Percentiles rank a stretch among this genome's conserved stretches.
Conservation (phyloP, 23 tunicate species). For the Ascidia mentula region DNA sequence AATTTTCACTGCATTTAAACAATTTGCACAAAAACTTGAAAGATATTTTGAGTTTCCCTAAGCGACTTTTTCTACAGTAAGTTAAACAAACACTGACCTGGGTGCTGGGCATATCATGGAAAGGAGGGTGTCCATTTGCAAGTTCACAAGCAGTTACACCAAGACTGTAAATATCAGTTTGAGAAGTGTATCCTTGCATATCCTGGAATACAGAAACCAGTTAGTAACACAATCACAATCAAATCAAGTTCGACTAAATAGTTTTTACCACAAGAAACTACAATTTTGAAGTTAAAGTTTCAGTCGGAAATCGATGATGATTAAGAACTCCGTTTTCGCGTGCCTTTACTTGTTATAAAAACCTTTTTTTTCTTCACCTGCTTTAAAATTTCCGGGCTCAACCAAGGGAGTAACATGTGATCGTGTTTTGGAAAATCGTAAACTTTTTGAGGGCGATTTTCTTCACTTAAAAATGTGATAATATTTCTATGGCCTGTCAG, state of each 20-base stretch:
- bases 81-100: slow-evolving; percentile 60
- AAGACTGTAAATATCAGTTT: slow-evolving; percentile 82
- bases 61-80: too few relatives aligned
- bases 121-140: slow-evolving; percentile 92
- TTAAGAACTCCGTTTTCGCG: too few relatives aligned
- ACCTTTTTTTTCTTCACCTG: too few relatives aligned
- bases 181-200: slow-evolving; percentile 75
- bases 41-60: too few relatives aligned
- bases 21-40: too few relatives aligned
- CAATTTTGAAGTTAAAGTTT: too few relatives aligned
- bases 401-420: slow-evolving; percentile 70
- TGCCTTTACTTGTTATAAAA: too few relatives aligned
- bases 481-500: slow-evolving; percentile 66
- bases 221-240: too few relatives aligned
- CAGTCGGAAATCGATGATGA: too few relatives aligned
- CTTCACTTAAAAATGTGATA: slow-evolving; percentile 51
- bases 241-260: too few relatives aligned
- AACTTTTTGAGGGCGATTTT: slow-evolving; percentile 40
- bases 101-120: slow-evolving; percentile 89
- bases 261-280: too few relatives aligned
- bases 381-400: slow-evolving; percentile 84
- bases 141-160: slow-evolving; percentile 94
- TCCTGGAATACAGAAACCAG: slow-evolving; percentile 35
- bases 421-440: slow-evolving; percentile 89
- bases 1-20: too few relatives aligned